A percentile compares a stretch with the other conserved stretches of the same genome.
Conservation (phyloP, 2,888 invertebrate genomes). For the Lutraria lutraria region DNA sequence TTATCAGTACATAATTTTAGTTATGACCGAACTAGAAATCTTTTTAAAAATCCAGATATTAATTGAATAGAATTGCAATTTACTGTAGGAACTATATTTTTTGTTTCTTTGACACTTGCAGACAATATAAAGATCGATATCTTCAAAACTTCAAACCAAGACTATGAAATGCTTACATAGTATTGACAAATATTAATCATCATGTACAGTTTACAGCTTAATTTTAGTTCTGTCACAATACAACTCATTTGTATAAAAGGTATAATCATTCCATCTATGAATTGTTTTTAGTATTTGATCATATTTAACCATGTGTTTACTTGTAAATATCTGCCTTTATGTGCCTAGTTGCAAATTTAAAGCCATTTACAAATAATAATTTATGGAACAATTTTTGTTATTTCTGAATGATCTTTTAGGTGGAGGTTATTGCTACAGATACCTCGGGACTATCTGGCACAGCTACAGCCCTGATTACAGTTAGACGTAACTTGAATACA, state of each 20-base stretch:
- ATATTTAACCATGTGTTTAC: too few species aligned
- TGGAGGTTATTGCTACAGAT: conserved; percentile 80
- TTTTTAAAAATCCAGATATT: neutral
- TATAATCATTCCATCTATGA: too few species aligned
- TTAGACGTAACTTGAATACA: conserved; percentile 79
- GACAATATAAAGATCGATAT: too few species aligned
- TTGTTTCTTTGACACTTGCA: neutral
- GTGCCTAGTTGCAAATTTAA: neutral
- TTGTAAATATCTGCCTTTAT: too few species aligned
- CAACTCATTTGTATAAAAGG: too few species aligned
- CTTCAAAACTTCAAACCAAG: too few species aligned
- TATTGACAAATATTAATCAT: too few species aligned
- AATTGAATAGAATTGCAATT: neutral
- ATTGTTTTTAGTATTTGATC: too few species aligned
- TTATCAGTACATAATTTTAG: too few species aligned
- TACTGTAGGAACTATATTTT: neutral
- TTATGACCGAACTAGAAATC: neutral
- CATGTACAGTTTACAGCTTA: too few species aligned
- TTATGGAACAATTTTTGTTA: neutral
- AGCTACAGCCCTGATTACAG: conserved; percentile 75
- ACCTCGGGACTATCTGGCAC: conserved; percentile 78
- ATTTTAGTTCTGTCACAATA: too few species aligned
- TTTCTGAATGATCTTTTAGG: conserved; percentile 63
- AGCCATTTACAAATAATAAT: neutral
- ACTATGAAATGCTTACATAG: too few species aligned